Percentiles rank a stretch among this genome's conserved stretches.
phyloP scores from a whole-genome alignment of 1,140 invertebrate species.

The Drosophila kohkoa region DNA sequence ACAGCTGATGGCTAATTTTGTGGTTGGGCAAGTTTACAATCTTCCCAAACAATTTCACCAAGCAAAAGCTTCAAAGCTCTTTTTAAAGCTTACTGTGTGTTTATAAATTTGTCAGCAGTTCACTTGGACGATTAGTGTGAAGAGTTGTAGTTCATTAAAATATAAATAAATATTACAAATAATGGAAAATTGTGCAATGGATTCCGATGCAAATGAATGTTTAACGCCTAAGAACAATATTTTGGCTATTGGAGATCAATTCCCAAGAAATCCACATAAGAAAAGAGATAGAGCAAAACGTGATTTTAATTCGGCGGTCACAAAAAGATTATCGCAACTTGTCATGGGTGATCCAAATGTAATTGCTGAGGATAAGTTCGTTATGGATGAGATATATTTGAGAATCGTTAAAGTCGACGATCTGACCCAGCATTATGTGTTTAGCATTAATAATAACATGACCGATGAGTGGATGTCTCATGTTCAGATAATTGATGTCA shows the following conservation, averaged over 20 bases:
- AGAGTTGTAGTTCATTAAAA: background rate
- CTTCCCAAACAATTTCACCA: no score
- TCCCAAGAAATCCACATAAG: background rate
- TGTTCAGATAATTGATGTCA: background rate
- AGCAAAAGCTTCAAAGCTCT: no score
- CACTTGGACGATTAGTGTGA: no score
- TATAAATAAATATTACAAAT: background rate
- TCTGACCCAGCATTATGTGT: background rate
- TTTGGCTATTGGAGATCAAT: constrained; percentile 1
- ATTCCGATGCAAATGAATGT: no score
- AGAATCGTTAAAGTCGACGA: background rate
- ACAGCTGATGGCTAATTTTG: no score
- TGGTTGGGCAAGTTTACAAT: no score
- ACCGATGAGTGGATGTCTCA: no score
- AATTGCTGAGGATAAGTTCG: background rate
- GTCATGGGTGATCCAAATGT: background rate
- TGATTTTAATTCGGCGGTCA: background rate
- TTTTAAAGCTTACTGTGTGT: no score
- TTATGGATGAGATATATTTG: background rate
- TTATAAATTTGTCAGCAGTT: no score
- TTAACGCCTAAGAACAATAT: background rate
- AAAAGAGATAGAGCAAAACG: background rate
- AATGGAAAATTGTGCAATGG: background rate
- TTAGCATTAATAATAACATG: background rate
- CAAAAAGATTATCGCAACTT: background rate